Percentiles rank a stretch among this genome's conserved stretches.
Evolutionary conservation across 2,888 invertebrate species (phyloP).

Genomic region (Pseudococcus jackbeardsleyi): DNA sequence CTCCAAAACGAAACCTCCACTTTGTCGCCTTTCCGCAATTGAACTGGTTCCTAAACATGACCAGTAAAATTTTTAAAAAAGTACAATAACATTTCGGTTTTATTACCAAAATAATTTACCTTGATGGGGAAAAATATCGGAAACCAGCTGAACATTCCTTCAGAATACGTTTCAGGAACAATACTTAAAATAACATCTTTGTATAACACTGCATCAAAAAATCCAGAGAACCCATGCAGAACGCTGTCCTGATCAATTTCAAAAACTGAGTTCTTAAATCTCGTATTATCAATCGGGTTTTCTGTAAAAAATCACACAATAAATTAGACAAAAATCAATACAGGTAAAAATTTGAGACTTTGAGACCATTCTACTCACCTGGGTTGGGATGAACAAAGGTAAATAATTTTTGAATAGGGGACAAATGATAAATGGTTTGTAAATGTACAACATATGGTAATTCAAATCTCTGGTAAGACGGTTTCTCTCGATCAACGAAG

Average conservation of each 20-base stretch:
- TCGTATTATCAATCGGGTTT: constrained; percentile 48
- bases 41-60: constrained; percentile 78
- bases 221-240: constrained; percentile 95
- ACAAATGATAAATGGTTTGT: constrained; percentile 86
- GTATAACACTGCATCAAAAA: constrained; percentile 91
- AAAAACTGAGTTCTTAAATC: constrained; percentile 72
- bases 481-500: constrained; percentile 67
- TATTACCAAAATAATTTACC: constrained; percentile 72
- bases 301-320: not conserved
- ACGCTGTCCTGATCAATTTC: constrained; percentile 81
- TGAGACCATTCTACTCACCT: constrained; percentile 70
- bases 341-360: not conserved
- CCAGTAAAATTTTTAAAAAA: not conserved
- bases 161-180: constrained; percentile 88
- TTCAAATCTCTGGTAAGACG: constrained; percentile 73
- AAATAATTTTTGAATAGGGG: constrained; percentile 82
- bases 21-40: constrained; percentile 78
- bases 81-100: too few species aligned
- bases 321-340: not conserved
- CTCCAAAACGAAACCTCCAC: constrained; percentile 91
- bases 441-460: constrained; percentile 94
- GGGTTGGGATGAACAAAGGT: constrained; percentile 92
- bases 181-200: constrained; percentile 89
- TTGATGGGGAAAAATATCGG: constrained; percentile 93
- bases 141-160: constrained; percentile 98